Evolutionary conservation across 30 jellyfish, hydroid and myxozoan species (phyloP).

Genomic region (Pelagia noctiluca): DNA sequence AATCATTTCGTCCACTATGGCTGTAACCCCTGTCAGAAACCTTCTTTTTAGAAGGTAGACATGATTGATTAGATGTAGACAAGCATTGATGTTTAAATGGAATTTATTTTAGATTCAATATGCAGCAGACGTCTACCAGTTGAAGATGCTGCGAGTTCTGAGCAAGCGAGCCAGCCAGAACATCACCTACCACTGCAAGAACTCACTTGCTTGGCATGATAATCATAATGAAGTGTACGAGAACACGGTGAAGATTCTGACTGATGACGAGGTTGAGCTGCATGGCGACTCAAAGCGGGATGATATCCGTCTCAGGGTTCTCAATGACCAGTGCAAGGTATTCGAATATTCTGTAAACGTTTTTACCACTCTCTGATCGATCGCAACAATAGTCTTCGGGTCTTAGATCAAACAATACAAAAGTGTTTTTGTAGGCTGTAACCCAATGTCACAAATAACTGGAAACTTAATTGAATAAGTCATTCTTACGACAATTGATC

Average conservation of each 20-base stretch:
- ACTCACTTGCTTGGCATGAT: slow-evolving; percentile 85
- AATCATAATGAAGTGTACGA: slow-evolving; percentile 25
- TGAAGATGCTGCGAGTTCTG: slow-evolving; percentile 85
- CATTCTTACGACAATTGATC: neutral
- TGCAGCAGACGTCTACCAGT: slow-evolving; percentile 86
- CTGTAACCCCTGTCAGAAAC: neutral
- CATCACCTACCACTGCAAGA: slow-evolving; percentile 88
- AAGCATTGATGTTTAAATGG: neutral
- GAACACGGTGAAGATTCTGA: slow-evolving; percentile 69
- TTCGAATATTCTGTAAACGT: neutral
- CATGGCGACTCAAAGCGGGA: slow-evolving; percentile 63
- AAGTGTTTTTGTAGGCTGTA: neutral
- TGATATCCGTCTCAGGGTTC: slow-evolving; percentile 42
- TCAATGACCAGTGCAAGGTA: slow-evolving; percentile 80
- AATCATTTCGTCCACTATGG: no score
- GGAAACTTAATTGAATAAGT: no score
- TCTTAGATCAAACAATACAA: neutral
- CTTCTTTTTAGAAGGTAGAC: neutral
- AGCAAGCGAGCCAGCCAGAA: slow-evolving; percentile 90
- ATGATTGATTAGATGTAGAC: neutral
- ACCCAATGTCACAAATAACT: no score
- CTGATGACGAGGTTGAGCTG: slow-evolving; percentile 79
- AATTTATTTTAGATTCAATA: slow-evolving; percentile 84
- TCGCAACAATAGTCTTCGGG: neutral
- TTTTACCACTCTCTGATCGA: neutral